Percentiles rank a stretch among this genome's conserved stretches.
Conservation (phyloP, 1,140 invertebrate genomes). For the Doryteuthis pealeii region DNA sequence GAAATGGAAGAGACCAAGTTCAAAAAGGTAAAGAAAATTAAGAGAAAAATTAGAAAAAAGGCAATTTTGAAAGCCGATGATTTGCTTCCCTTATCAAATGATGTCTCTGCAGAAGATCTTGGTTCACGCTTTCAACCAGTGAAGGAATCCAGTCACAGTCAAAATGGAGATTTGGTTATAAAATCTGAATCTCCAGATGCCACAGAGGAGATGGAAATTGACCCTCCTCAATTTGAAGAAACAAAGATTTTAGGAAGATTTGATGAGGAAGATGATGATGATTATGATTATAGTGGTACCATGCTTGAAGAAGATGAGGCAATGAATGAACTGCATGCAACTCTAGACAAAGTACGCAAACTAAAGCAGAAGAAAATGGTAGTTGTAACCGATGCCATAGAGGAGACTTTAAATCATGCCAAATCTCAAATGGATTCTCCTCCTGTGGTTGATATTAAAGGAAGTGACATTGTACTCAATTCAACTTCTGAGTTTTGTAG, state of each 20-base stretch:
- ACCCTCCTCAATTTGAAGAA: neutral
- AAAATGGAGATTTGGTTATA: conserved; percentile 11
- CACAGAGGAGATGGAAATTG: neutral
- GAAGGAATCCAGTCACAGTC: neutral
- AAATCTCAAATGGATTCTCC: neutral
- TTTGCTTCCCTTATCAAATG: conserved; percentile 59
- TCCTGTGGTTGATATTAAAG: conserved; percentile 17
- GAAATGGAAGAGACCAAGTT: conserved; percentile 74
- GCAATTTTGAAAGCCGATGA: conserved; percentile 66
- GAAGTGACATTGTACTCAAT: conserved; percentile 76
- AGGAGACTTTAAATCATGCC: neutral
- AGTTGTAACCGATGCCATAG: conserved; percentile 32
- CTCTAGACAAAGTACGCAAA: conserved; percentile 74
- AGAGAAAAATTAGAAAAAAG: conserved; percentile 64
- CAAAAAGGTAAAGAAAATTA: conserved; percentile 93
- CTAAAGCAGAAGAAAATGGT: conserved; percentile 66
- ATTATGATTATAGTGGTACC: neutral
- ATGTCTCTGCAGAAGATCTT: conserved; percentile 23
- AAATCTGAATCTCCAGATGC: neutral
- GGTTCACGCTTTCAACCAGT: conserved; percentile 42
- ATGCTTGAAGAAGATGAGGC: conserved; percentile 75
- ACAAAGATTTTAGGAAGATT: neutral
- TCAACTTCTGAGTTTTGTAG: conserved; percentile 96
- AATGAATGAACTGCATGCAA: conserved; percentile 74
- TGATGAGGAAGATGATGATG: neutral